Percentiles rank a stretch among this genome's conserved stretches.
phyloP scores from a whole-genome alignment of 2,113 vertebrate genomes.

The Pogona vitticeps region DNA sequence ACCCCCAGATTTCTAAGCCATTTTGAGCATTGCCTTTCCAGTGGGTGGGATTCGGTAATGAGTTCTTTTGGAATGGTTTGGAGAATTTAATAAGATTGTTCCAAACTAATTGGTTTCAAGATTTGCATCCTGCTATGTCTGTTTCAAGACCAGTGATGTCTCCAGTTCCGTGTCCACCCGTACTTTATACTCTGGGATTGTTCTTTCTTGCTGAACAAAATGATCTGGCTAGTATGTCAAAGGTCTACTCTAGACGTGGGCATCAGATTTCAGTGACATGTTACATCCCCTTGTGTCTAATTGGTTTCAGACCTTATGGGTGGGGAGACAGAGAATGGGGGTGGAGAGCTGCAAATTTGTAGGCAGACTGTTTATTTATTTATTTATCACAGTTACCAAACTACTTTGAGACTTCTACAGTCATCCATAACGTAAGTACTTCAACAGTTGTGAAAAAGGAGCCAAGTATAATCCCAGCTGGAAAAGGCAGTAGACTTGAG shows the following conservation, averaged over 20 bases:
- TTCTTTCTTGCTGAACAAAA: conserved; percentile 59
- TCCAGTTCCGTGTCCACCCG: conserved; percentile 15
- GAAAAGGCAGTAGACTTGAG: conserved; percentile 71
- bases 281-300: conserved; percentile 66
- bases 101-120: not conserved
- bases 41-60: not conserved
- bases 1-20: not conserved
- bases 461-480: conserved; percentile 71
- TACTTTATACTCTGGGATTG: conserved; percentile 57
- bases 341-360: conserved; percentile 58
- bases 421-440: conserved; percentile 69
- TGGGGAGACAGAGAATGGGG: conserved; percentile 49
- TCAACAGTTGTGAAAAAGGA: conserved; percentile 71
- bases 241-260: conserved; percentile 54
- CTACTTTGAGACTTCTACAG: conserved; percentile 67
- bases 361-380: conserved; percentile 54
- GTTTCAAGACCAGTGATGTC: not conserved
- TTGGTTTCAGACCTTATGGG: conserved; percentile 66
- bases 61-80: not conserved
- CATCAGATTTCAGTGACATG: conserved; percentile 59
- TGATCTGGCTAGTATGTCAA: conserved; percentile 51
- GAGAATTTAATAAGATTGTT: not conserved
- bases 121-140: not conserved
- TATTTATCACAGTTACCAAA: conserved; percentile 74
- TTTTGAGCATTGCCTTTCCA: not conserved